Evolutionary conservation across 2,888 invertebrate species (phyloP).

Genomic region (Pseudanteris insignis): DNA sequence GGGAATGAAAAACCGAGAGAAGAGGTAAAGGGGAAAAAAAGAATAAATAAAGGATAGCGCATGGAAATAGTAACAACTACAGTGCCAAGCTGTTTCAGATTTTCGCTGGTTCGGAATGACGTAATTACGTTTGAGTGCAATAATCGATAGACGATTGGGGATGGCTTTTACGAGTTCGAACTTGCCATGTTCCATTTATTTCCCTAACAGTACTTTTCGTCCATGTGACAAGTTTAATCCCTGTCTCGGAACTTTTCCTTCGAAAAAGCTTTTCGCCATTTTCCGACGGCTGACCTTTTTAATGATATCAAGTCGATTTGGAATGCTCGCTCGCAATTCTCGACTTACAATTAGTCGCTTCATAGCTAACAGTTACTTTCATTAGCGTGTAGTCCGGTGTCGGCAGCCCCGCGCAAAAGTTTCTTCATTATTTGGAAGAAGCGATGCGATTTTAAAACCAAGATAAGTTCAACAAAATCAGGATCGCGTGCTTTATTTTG

Average conservation of each 20-base stretch:
- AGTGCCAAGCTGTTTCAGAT: constrained; percentile 25
- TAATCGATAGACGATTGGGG: constrained; percentile 44
- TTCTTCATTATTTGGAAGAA: constrained; percentile 43
- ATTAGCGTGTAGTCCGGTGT: constrained; percentile 43
- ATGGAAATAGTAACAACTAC: constrained; percentile 30
- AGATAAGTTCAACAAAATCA: constrained; percentile 29
- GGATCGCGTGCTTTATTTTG: constrained; percentile 30
- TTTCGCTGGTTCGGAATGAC: constrained; percentile 33
- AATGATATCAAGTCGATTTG: constrained; percentile 43
- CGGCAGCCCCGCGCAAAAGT: constrained; percentile 33
- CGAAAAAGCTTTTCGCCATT: constrained; percentile 36
- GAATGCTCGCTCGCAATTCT: constrained; percentile 42
- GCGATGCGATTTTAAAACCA: constrained; percentile 22
- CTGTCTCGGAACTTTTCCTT: constrained; percentile 42
- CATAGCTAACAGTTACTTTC: constrained; percentile 45
- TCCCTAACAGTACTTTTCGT: constrained; percentile 42
- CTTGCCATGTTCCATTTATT: constrained; percentile 42
- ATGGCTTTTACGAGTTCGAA: constrained; percentile 43
- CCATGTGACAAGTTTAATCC: constrained; percentile 45
- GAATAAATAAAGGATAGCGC: constrained; percentile 13
- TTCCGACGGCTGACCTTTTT: constrained; percentile 42
- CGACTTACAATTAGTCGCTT: constrained; percentile 44
- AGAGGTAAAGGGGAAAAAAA: background rate
- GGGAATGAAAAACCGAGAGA: background rate
- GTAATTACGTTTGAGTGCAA: constrained; percentile 43